A percentile compares a stretch with the other conserved stretches of the same genome.
phyloP scores from a whole-genome alignment of 2,113 vertebrate species.

The Scatophagus argus region DNA sequence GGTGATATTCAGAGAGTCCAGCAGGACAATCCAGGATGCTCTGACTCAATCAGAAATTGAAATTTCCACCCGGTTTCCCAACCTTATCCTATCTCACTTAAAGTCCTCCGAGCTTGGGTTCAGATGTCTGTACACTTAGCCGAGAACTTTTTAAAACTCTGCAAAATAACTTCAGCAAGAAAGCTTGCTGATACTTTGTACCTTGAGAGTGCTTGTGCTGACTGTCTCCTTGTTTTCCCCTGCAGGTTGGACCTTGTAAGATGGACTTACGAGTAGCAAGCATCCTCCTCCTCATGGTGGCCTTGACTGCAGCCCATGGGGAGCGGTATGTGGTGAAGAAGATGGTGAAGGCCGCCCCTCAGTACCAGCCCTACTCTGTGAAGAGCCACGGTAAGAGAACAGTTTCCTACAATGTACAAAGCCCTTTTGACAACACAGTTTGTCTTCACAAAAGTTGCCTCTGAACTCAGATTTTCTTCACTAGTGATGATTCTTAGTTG shows the following conservation, averaged over 20 bases:
- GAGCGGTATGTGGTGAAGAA: conserved; percentile 91
- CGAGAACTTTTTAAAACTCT: neutral
- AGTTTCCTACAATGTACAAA: neutral
- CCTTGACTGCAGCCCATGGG: conserved; percentile 86
- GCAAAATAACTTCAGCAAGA: neutral
- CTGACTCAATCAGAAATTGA: neutral
- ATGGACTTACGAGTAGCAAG: conserved; percentile 89
- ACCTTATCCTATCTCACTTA: neutral
- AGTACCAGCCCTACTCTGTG: conserved; percentile 87
- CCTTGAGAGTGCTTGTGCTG: conserved; percentile 12
- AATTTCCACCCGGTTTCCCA: neutral
- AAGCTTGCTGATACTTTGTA: conserved; percentile 3
- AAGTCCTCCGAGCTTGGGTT: neutral
- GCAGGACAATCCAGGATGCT: conserved; percentile 22
- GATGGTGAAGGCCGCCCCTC: conserved; percentile 85
- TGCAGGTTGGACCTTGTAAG: conserved; percentile 84
- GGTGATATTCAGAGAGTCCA: neutral
- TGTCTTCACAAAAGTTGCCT: neutral
- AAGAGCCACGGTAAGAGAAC: conserved; percentile 91
- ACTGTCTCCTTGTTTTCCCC: conserved; percentile 31
- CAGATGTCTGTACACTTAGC: neutral
- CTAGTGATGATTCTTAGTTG: neutral
- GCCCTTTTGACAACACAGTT: neutral
- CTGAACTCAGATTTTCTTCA: conserved; percentile 4
- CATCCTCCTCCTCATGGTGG: conserved; percentile 86